Evolutionary conservation across 1,140 invertebrate genomes (phyloP), one percentile per base, ranked within the genome.

Genomic region (Vanessa atalanta): DNA sequence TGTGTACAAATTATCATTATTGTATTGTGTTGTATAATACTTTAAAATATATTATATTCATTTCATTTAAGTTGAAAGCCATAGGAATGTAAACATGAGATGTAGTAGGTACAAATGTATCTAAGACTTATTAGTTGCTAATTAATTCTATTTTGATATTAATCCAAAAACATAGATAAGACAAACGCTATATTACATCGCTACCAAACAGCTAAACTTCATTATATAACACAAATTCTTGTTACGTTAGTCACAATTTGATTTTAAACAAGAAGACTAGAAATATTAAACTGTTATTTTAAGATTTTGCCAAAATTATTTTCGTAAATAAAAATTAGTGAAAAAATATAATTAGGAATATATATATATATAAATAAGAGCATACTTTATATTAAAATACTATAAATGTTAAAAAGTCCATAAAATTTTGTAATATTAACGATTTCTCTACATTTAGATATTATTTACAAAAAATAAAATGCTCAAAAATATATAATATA

Each of bases 391-490:
- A 53, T 68, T 66, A 72, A 76, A 74, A 68, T 74, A 73, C 69
- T 77, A 63, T 31, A 66, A 73, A 72, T 78, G 47, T 70, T 70
- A 70, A 57, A 57, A 65, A 80, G 78, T 78, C 83, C 74, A 88
- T 88, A 88, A 86, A 87, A 83, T 82, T 83, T 85, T 74, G 73
- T 78, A 85, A 75, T 86, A 72, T 84, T 84, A 87, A 88, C 88
- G 84, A 85, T 83, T 86, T 85, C 76, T 77, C 72, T 83, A 80
- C 72, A 72, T 71, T 80, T 79, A 82, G 26, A 31, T 43, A 43
- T 73, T 91, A 91, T 90, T 82, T 91, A 91, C 88, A 91, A 86
- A 86, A 85, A 86, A 75, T 37, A 72, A 77, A 78, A 80, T 71
- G 80, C 80, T 87, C 84, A 78, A 90, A 90, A 92, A 89, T 85